Evolutionary conservation across 2,113 vertebrate species (phyloP), one percentile per base, ranked within the genome.

Genomic region (Gobius niger): DNA sequence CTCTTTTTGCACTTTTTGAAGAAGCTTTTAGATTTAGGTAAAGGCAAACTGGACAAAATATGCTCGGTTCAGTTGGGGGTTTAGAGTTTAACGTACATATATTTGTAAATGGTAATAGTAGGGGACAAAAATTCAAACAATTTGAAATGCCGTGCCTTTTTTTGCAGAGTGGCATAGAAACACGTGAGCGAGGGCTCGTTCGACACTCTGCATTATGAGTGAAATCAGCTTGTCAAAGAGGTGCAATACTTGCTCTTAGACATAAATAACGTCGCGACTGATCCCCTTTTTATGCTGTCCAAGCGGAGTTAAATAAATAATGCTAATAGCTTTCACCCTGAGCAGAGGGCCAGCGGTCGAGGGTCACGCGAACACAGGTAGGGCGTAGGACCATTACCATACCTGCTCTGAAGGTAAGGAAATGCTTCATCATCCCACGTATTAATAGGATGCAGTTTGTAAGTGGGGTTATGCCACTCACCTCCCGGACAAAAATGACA

Each of bases 401-500:
- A 88, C 82, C 77, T 82, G 78, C 77, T 85, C 77, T 88, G 87
- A 90, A 90, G 86, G 90, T 87, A 87, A 86, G 84, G 86, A 77
- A 83, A 82, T 88, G 89, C 87, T 92, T 91, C 89, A 91, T 91
- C 89, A 90, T 90, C 82, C 73, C 80, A 68, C 77, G 86, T 91
- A 90, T 88, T 93, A 91, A 93, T 92, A 89, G 86, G 85, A 85
- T 84, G 86, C 75, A 81, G 86, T 87, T 90, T 91, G 84, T 87
- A 91, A 89, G 89, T 87, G 88, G 85, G 87, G 88, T 90, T 88
- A 89, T 88, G 85, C 65, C 84, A 87, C 90, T 92, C 89, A 91
- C 90, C 89, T 88, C 91, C 92, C 83, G 90, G 91, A 92, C 91
- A 92, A 88, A 89, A 87, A 90, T 90, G 89, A 88, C 88, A 88